Conservation (phyloP, 2,888 invertebrate species). For the Chrysina gloriosa region DNA sequence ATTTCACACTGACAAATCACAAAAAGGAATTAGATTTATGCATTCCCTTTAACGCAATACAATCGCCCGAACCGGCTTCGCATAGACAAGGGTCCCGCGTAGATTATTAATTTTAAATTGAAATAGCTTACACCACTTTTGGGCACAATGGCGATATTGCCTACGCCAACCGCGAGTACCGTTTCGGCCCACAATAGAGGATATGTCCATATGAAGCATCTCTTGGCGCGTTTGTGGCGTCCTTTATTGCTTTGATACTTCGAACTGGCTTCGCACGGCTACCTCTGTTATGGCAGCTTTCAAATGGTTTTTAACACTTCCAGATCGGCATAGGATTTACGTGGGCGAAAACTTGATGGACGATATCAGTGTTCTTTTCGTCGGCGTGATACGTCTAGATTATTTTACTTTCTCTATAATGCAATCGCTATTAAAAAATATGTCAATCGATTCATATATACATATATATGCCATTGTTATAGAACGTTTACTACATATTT, state of each 20-base stretch:
- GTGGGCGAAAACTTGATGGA: conserved; percentile 31
- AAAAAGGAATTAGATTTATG: conserved; percentile 13
- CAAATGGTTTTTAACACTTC: conserved; percentile 33
- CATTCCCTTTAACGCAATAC: not conserved
- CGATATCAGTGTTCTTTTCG: conserved; percentile 13
- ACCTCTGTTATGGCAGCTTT: conserved; percentile 33
- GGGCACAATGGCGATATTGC: conserved; percentile 36
- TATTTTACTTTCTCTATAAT: conserved; percentile 30
- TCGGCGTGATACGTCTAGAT: conserved; percentile 11
- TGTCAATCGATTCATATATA: conserved; percentile 1
- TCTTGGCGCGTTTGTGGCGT: conserved; percentile 27
- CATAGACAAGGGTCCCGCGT: not conserved
- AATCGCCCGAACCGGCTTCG: not conserved
- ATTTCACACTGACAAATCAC: not conserved
- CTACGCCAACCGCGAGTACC: conserved; percentile 24
- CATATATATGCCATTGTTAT: not conserved
- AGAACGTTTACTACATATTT: not conserved
- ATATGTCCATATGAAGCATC: conserved; percentile 34
- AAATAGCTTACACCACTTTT: conserved; percentile 35
- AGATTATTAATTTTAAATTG: conserved; percentile 35
- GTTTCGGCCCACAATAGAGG: conserved; percentile 37
- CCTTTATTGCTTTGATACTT: conserved; percentile 34
- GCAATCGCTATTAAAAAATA: conserved; percentile 19
- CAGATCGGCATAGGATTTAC: conserved; percentile 4
- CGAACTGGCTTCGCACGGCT: conserved; percentile 16